Percentiles rank a stretch among this genome's conserved stretches.
Conservation (phyloP, 2,888 invertebrate genomes). For the Metallyticus violacea region DNA sequence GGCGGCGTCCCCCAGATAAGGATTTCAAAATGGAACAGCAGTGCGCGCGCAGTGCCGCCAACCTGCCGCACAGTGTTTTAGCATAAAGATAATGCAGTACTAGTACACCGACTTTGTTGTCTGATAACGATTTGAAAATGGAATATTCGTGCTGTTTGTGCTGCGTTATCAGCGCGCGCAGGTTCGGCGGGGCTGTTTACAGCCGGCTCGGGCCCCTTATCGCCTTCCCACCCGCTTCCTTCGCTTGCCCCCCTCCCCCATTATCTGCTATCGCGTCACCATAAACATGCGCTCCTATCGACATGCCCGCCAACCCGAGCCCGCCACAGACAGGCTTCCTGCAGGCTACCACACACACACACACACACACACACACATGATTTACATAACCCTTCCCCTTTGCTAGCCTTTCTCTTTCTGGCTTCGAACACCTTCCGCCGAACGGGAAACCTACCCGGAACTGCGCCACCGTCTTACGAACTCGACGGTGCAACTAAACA, state of each 20-base stretch:
- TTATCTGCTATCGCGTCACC: conserved; percentile 30
- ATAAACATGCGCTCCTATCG: conserved; percentile 30
- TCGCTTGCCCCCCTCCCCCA: conserved; percentile 21
- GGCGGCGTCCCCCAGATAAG: conserved; percentile 16
- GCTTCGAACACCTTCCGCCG: too few relatives aligned
- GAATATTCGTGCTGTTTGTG: conserved; percentile 50
- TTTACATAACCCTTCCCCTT: conserved; percentile 21
- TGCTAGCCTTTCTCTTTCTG: neutral
- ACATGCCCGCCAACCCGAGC: conserved; percentile 14
- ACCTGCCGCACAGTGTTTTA: conserved; percentile 14
- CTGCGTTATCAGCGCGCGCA: conserved; percentile 31
- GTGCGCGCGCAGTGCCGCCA: neutral
- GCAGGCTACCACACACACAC: conserved; percentile 10
- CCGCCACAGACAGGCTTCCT: conserved; percentile 26
- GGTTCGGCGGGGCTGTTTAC: conserved; percentile 32
- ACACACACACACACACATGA: too few relatives aligned
- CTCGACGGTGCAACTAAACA: too few relatives aligned
- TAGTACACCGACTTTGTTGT: conserved; percentile 41
- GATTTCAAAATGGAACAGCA: conserved; percentile 20
- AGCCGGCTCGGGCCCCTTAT: conserved; percentile 20
- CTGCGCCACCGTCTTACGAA: too few relatives aligned
- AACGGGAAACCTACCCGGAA: too few relatives aligned
- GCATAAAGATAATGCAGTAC: conserved; percentile 21
- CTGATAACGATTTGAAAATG: conserved; percentile 48
- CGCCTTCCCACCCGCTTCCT: conserved; percentile 22